A percentile compares a stretch with the other conserved stretches of the same genome.
phyloP scores from a whole-genome alignment of 2,113 vertebrate genomes.

The Xenopus borealis region DNA sequence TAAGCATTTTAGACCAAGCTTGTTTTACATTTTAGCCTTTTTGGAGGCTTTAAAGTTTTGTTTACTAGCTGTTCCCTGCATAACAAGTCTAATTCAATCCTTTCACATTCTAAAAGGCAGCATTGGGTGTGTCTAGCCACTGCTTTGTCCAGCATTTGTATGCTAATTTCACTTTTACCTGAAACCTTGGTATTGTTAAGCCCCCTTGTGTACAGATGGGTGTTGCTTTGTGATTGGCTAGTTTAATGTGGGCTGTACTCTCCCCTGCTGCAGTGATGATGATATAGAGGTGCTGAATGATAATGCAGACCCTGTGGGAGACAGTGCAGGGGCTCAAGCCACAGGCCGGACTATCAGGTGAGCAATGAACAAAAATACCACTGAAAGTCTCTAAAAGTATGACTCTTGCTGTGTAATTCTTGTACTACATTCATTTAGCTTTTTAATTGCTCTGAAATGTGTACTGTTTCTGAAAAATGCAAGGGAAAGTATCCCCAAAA shows the following conservation, averaged over 20 bases:
- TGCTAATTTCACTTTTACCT: neutral
- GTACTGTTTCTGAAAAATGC: no score
- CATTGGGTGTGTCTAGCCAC: neutral
- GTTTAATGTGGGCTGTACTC: constrained; percentile 36
- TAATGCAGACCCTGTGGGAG: constrained; percentile 73
- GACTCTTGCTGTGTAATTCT: no score
- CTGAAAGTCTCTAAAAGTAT: no score
- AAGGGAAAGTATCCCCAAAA: no score
- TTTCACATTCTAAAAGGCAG: neutral
- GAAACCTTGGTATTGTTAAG: no score
- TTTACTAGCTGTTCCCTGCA: no score
- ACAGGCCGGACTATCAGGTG: constrained; percentile 76
- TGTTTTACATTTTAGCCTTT: no score
- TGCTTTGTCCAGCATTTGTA: neutral
- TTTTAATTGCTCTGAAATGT: no score
- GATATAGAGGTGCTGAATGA: constrained; percentile 97
- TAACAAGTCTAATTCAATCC: neutral
- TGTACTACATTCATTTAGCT: no score
- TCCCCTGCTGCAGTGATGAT: constrained; percentile 78
- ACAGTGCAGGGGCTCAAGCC: constrained; percentile 67
- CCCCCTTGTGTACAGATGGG: neutral
- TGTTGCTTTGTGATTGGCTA: constrained; percentile 1
- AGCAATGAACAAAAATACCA: constrained; percentile 35
- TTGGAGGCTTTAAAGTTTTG: no score
- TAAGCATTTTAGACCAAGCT: no score